phyloP scores from a whole-genome alignment of 2,113 vertebrate species.

The Ranitomeya imitator region DNA sequence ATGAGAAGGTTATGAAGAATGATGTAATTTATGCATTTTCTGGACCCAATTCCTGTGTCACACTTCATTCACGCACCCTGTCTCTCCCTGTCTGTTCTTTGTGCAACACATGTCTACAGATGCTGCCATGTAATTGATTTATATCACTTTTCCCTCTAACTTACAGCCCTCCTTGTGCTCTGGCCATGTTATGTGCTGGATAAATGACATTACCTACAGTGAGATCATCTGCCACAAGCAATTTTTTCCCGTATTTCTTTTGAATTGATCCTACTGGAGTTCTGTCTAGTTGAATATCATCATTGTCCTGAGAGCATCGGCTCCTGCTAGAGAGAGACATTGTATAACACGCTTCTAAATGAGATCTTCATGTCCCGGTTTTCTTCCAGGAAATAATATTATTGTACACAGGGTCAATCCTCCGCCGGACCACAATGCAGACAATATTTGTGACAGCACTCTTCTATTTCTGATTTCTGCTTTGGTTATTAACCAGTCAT shows the following conservation, averaged over 20 bases:
- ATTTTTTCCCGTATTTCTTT: neutral
- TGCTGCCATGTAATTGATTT: constrained; percentile 21
- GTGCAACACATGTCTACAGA: constrained; percentile 2
- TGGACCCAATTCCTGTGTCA: neutral
- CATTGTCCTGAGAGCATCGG: neutral
- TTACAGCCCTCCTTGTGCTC: neutral
- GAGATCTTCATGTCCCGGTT: neutral
- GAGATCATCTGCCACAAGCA: constrained; percentile 24
- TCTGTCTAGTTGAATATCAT: constrained; percentile 27
- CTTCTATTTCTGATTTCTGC: neutral
- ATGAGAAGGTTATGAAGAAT: neutral
- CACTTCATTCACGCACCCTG: neutral
- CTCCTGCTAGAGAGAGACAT: neutral
- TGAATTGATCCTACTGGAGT: constrained; percentile 22
- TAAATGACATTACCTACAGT: constrained; percentile 25
- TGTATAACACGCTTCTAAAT: neutral
- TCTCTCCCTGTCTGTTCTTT: neutral
- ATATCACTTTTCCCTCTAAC: constrained; percentile 9
- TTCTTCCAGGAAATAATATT: neutral
- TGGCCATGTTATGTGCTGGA: neutral
- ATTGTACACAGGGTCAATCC: neutral
- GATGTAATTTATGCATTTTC: neutral
- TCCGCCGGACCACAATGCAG: neutral
- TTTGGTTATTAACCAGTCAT: neutral
- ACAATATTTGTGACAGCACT: neutral